Base-by-base conservation (phyloP, 1,140 invertebrate genomes). In the Atta texana region DNA sequence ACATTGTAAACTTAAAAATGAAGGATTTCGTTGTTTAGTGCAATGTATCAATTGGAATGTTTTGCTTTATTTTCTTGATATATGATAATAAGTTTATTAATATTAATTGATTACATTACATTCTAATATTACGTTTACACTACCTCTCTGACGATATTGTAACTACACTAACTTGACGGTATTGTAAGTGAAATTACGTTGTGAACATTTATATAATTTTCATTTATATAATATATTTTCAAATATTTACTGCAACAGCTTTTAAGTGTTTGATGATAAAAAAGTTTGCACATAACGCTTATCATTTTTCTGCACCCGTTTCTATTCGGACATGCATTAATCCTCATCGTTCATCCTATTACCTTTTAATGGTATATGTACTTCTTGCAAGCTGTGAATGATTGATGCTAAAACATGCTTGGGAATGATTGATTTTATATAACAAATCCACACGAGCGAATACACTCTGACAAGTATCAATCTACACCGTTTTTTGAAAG, bases 321-420 rank as follows among this genome's bases (percentile, higher is more conserved):
- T 74, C 14, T 84, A 44, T 63, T 74, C n/a, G 39, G 14, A 84
- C 6, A 18, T 74, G 51, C 64, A 68, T 84, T 74, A 75, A 84
- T 74, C 39, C 39, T 74, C 18, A 55, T 21, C 24, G 28, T 61
- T 74, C 59, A 71, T 80, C 69, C 39, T 44, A 31, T 39, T 74
- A 74, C 14, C 24, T 14, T 51, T 49, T 72, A 44, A 63, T 61
- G 80, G 1, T 39, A 14, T 66, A 57, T n/a, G 18, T 55, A 31
- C 77, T 63, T 72, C 80, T 44, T 84, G 69, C 80, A 82, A 82
- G 68, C 55, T 74, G 55, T 14, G 24, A 80, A 80, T 69, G 77
- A n/a, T 71, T 12, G 51, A 63, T 63, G 39, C n/a, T 84, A 84
- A 80, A 39, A 51, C 66, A 14, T 55, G 80, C 80, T 84, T 84